Base-by-base conservation (phyloP, 2,888 invertebrate genomes). In the Pharmacophagus antenor region DNA sequence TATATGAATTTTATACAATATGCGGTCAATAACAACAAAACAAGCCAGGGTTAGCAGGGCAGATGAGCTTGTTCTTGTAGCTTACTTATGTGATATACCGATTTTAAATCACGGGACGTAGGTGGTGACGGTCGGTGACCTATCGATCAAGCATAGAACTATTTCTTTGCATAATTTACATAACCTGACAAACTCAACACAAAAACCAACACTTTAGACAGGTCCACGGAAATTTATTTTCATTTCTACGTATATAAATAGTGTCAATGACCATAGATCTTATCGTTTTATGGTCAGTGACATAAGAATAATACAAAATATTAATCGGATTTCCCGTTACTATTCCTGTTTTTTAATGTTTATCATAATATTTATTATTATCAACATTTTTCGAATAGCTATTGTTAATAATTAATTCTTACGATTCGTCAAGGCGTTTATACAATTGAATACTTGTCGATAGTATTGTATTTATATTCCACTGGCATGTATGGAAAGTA, bases 141-240 rank as follows among this genome's bases (percentile, higher is more conserved):
- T 73, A 78, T 79, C 70, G 76, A 86, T 82, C 78, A 81, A 77
- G 79, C 85, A 84, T 85, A 74, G 78, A 84, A 83, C 82, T 78
- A 70, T 68, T 74, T 80, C 77, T 84, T 80, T 77, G 76, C 76
- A 70, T 82, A 80, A 90, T 90, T 90, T 85, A 87, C 89, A 90
- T 90, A 90, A 89, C 86, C 83, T 78, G 84, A 84, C 85, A 83
- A 76, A 81, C 71, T 76, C 77, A 79, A 85, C 77, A 78, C 76
- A 70, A 82, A 84, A 70, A 84, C 76, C 82, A 80, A 85, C 79
- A 87, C 80, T 82, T 77, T 67, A 79, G 82, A 80, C 82, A 73
- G 76, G 85, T 85, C 80, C 76, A 79, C 74, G 53, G 73, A 81
- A 82, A 68, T 74, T 74, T 79, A 75, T 77, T 69, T 69, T 65